phyloP scores from a whole-genome alignment of 2,888 invertebrate genomes.

The Coleophora flavipennella region DNA sequence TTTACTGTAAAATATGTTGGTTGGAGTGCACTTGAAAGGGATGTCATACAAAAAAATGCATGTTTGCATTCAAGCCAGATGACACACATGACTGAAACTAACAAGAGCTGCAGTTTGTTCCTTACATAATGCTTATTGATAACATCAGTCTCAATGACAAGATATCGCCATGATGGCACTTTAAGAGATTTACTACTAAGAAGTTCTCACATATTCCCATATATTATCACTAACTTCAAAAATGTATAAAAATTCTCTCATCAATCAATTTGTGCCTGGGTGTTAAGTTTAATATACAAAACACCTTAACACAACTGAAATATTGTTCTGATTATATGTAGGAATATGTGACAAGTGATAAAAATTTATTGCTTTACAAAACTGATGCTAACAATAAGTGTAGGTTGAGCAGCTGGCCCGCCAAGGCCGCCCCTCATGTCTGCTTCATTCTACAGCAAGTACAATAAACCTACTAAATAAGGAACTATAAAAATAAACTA shows the following conservation, averaged over 20 bases:
- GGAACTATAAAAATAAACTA: conserved; percentile 68
- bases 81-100: conserved; percentile 28
- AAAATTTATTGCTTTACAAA: conserved; percentile 47
- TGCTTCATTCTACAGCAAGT: conserved; percentile 34
- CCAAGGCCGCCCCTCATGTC: conserved; percentile 23
- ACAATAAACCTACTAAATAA: conserved; percentile 60
- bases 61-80: conserved; percentile 9
- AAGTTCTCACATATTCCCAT: conserved; percentile 43
- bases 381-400: conserved; percentile 64
- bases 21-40: conserved; percentile 27
- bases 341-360: conserved; percentile 32
- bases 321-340: conserved; percentile 23
- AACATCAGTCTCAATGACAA: conserved; percentile 60
- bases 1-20: conserved; percentile 53
- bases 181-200: conserved; percentile 38
- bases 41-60: conserved; percentile 4
- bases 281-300: conserved; percentile 17
- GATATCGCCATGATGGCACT: conserved; percentile 43
- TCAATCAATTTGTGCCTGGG: conserved; percentile 38
- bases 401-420: conserved; percentile 25
- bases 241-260: conserved; percentile 42
- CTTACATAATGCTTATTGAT: conserved; percentile 43
- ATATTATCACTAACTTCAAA: conserved; percentile 30
- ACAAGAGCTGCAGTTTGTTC: conserved; percentile 7
- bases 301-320: conserved; percentile 20